Evolutionary conservation across 2,113 vertebrate genomes (phyloP), one percentile per base, ranked within the genome.

Genomic region (Neopipo cinnamomea): DNA sequence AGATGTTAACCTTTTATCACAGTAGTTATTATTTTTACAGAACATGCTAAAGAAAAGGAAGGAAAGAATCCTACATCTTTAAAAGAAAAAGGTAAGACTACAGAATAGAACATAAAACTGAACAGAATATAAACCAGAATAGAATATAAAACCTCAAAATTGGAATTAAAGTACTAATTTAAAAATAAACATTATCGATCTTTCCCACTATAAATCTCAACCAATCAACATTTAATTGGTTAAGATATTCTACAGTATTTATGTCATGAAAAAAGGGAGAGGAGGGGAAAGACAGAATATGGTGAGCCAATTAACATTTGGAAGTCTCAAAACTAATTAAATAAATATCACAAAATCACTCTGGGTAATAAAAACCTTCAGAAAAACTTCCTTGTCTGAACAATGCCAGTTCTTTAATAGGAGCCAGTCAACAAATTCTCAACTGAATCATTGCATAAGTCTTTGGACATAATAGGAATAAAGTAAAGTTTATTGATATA

Each of bases 81-180:
- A 42, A 96, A 96, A 91, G 86, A 93, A 53, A 96, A 94, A 97
- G 94, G 95, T 94, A 95, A 91, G 79, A 37, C 39, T 41, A n/a
- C 6, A 47, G 20, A 67, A 63, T 25, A 44, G 12, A 71, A 85
- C 59, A 21, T 19, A 63, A 17, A 58, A 58, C 13, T 42, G 20
- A 67, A 63, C 20, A 47, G 12, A 70, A 83, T 67, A 21, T 19
- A 63, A 17, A 58, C 31, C 6, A 47, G 15, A 67, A 63, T 25
- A 47, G 12, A 71, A 85, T 67, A 21, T 19, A 63, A 90, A 77
- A 47, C 2, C 3, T 19, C 24, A 71, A 6, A 59, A 58, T 3
- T 39, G 42, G 11, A 78, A 65, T 19, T 22, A 93, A 41, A 3
- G 33, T 27, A 25, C 1, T 62, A 12, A 33, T 47, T 93, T 78